phyloP scores from a whole-genome alignment of 2,113 vertebrate species.

The Heterotis niloticus region DNA sequence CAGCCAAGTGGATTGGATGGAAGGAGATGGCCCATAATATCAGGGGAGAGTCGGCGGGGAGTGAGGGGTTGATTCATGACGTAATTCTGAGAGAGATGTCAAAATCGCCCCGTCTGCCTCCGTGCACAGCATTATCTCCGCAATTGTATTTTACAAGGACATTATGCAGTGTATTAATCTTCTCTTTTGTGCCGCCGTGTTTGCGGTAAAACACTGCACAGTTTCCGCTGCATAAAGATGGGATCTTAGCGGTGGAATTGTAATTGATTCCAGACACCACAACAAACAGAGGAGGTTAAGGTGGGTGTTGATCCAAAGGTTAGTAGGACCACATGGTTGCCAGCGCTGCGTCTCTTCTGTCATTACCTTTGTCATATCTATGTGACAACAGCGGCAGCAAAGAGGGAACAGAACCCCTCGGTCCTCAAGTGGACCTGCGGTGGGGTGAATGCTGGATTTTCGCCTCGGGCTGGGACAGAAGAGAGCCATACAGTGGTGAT shows the following conservation, averaged over 20 bases:
- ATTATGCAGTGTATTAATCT: not conserved
- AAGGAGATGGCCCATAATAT: conserved; percentile 41
- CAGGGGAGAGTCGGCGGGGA: conserved; percentile 24
- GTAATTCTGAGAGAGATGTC: not conserved
- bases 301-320: not conserved
- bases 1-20: conserved; percentile 50
- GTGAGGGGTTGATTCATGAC: not conserved
- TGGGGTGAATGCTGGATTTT: no score
- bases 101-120: not conserved
- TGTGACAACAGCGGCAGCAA: conserved; percentile 2
- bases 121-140: not conserved
- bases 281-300: not conserved
- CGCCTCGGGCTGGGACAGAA: no score
- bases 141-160: not conserved
- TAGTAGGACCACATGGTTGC: not conserved
- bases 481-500: no score
- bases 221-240: not conserved
- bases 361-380: not conserved
- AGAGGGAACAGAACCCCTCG: no score
- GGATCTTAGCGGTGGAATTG: not conserved
- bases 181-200: not conserved
- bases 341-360: not conserved
- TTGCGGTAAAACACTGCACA: not conserved
- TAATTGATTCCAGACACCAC: no score
- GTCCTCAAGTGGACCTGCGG: no score